These are phyloP conservation scores for Netelia virgata DNA, from an alignment of 2,888 invertebrate genomes.

Conservation along the genomic window DNA sequence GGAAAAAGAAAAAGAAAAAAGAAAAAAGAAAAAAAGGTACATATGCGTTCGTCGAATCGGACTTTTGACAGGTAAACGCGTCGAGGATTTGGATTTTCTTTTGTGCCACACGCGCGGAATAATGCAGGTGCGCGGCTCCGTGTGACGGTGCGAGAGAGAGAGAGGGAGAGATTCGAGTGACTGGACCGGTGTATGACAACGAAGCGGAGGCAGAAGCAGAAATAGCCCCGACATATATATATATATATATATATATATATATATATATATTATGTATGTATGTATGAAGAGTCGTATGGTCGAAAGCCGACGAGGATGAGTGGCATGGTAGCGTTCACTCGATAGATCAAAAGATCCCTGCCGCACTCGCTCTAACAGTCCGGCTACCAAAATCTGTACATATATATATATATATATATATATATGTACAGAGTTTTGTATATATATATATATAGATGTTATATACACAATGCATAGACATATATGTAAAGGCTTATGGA, in stretches of 20 bases:
- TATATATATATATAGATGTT: neutral
- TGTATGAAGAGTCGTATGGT: constrained; percentile 10
- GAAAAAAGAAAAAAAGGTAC: neutral
- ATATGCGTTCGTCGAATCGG: constrained; percentile 33
- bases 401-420: constrained; percentile 25
- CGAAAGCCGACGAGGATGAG: constrained; percentile 63
- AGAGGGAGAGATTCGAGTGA: constrained; percentile 44
- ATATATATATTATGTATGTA: constrained; percentile 7
- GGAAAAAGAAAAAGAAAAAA: constrained; percentile 19
- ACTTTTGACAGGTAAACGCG: constrained; percentile 64
- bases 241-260: constrained; percentile 1
- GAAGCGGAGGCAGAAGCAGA: constrained; percentile 51
- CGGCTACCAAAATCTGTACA: constrained; percentile 52
- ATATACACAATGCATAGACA: neutral
- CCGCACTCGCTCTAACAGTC: constrained; percentile 51
- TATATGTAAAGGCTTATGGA: neutral
- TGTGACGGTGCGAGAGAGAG: constrained; percentile 11
- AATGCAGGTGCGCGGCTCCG: constrained; percentile 50
- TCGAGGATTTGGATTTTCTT: constrained; percentile 57
- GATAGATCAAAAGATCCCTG: constrained; percentile 64
- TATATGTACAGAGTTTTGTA: neutral
- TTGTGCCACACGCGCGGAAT: constrained; percentile 50
- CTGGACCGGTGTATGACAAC: constrained; percentile 51
- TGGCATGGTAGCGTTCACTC: constrained; percentile 61
- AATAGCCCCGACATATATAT: constrained; percentile 39